Evolutionary conservation across 2,113 vertebrate species (phyloP).

Genomic region (Thalassoma bifasciatum): DNA sequence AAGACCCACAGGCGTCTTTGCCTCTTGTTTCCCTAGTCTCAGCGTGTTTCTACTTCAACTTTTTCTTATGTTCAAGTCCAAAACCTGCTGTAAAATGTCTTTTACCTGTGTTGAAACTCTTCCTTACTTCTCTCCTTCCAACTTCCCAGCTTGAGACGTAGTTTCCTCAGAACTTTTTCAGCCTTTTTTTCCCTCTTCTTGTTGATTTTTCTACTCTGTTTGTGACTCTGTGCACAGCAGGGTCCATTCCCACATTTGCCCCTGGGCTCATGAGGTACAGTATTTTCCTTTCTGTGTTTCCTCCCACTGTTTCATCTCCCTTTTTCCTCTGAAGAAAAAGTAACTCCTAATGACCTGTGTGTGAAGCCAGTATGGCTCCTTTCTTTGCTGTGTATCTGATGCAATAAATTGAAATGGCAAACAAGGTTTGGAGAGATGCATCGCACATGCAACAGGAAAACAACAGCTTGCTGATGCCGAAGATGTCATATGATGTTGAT

Average conservation of each 20-base stretch:
- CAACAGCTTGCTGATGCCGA: conserved; percentile 28
- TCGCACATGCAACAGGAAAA: conserved; percentile 38
- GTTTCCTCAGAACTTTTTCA: conserved; percentile 22
- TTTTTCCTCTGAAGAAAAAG: conserved; percentile 25
- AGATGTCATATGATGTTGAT: conserved; percentile 21
- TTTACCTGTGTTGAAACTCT: conserved; percentile 3
- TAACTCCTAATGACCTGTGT: conserved; percentile 53
- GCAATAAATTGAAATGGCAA: conserved; percentile 66
- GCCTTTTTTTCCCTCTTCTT: conserved; percentile 11
- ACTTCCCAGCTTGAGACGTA: conserved; percentile 20
- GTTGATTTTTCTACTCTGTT: conserved; percentile 20
- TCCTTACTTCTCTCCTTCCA: conserved; percentile 7
- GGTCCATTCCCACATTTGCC: conserved; percentile 46
- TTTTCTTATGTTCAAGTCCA: conserved; percentile 44
- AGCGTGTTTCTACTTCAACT: conserved; percentile 34
- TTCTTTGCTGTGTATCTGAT: conserved; percentile 66
- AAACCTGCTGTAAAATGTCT: conserved; percentile 34
- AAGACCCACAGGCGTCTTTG: conserved; percentile 35
- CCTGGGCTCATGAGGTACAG: conserved; percentile 35
- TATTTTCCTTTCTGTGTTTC: conserved; percentile 19
- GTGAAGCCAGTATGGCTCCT: conserved; percentile 38
- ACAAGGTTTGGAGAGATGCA: conserved; percentile 24
- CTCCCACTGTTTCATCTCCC: conserved; percentile 37
- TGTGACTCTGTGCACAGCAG: conserved; percentile 36
- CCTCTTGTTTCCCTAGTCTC: conserved; percentile 26